Evolutionary conservation across 1,140 invertebrate species (phyloP).

Genomic region (Drosophila quadrilineata): DNA sequence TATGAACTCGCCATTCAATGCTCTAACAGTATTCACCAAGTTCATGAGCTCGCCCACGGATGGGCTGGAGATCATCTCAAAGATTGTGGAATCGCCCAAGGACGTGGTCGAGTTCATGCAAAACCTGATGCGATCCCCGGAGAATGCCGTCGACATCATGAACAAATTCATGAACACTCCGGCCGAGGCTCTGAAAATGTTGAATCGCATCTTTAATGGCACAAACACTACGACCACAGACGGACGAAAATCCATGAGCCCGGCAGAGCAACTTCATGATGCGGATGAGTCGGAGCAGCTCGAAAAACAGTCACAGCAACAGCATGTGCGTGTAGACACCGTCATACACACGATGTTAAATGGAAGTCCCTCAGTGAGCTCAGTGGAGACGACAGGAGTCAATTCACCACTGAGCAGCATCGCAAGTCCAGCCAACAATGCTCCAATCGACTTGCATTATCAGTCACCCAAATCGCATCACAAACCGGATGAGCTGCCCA

Average conservation of each 20-base stretch:
- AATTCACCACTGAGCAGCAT: conserved; percentile 38
- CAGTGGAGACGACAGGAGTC: conserved; percentile 28
- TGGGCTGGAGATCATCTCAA: conserved; percentile 79
- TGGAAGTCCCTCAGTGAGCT: conserved; percentile 28
- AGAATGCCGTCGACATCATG: conserved; percentile 80
- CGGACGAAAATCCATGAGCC: conserved; percentile 17
- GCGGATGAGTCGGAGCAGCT: conserved; percentile 13
- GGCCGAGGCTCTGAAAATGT: conserved; percentile 72
- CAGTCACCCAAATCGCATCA: conserved; percentile 40
- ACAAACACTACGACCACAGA: conserved; percentile 42
- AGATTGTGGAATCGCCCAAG: conserved; percentile 77
- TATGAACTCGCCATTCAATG: conserved; percentile 81
- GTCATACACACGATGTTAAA: conserved; percentile 64
- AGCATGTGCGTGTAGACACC: conserved; percentile 41
- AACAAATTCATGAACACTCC: conserved; percentile 81
- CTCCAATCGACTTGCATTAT: conserved; percentile 56
- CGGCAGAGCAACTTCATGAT: neutral
- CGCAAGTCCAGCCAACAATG: conserved; percentile 33
- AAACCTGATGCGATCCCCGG: conserved; percentile 77
- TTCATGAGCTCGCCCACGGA: conserved; percentile 81
- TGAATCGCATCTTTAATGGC: conserved; percentile 77
- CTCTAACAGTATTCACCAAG: conserved; percentile 80
- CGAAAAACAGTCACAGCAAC: conserved; percentile 17
- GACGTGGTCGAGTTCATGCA: conserved; percentile 79
- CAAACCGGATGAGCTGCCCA: conserved; percentile 52